These are phyloP conservation scores for Chloebia gouldiae DNA, from an alignment of 2,113 vertebrate genomes.

Conservation along the genomic window DNA sequence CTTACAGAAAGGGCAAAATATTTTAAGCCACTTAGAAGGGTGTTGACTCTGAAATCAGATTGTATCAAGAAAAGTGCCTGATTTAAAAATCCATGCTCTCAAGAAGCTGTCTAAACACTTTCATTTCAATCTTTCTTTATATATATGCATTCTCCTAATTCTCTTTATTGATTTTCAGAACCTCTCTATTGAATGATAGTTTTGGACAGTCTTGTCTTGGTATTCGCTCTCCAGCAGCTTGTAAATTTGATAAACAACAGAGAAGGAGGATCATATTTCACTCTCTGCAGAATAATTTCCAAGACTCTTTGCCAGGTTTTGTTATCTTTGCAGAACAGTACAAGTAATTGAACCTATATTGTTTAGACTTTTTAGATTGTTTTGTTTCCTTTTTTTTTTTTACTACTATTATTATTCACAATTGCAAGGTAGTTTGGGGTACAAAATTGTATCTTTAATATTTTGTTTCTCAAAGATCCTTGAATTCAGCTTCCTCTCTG, in stretches of 20 bases:
- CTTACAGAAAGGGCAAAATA: constrained; percentile 10
- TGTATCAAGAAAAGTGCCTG: not conserved
- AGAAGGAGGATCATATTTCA: not conserved
- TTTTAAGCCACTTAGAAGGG: constrained; percentile 10
- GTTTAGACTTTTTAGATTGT: not conserved
- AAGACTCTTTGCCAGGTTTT: not conserved
- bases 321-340: not conserved
- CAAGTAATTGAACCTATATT: not conserved
- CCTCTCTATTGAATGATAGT: not conserved
- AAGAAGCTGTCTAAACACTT: not conserved
- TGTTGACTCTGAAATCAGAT: constrained; percentile 13
- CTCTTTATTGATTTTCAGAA: not conserved
- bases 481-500: not conserved
- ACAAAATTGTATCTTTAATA: not conserved
- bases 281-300: not conserved
- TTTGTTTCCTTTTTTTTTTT: not conserved
- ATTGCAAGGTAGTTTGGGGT: not conserved
- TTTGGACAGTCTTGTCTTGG: not conserved
- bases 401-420: not conserved
- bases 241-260: not conserved
- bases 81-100: constrained; percentile 18
- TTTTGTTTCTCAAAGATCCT: not conserved
- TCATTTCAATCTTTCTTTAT: not conserved
- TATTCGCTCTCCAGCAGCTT: not conserved
- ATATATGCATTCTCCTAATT: not conserved